Conservation (phyloP, 1,140 invertebrate species). For the Drosophila oshimai region DNA sequence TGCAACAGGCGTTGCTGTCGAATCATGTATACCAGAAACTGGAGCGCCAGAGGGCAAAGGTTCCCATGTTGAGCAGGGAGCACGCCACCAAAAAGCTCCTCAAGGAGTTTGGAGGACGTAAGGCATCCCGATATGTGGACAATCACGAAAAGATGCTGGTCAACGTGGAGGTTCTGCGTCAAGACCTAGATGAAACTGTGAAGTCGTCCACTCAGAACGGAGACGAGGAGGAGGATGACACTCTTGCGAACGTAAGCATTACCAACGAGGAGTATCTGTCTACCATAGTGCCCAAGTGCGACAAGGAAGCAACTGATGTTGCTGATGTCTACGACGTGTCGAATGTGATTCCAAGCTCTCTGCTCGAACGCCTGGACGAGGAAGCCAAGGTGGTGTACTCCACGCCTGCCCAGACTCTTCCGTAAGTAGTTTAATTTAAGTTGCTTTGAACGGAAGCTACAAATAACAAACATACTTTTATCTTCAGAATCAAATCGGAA, state of each 20-base stretch:
- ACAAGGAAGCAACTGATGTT: conserved; percentile 57
- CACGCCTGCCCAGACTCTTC: conserved; percentile 43
- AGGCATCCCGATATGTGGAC: conserved; percentile 58
- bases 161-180: conserved; percentile 65
- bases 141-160: conserved; percentile 70
- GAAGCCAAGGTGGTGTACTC: conserved; percentile 64
- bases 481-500: conserved; percentile 61
- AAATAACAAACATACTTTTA: background rate
- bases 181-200: conserved; percentile 70
- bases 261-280: conserved; percentile 58
- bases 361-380: conserved; percentile 70
- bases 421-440: conserved; percentile 51
- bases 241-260: conserved; percentile 36
- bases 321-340: conserved; percentile 54
- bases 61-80: conserved; percentile 49
- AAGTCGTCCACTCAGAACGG: conserved; percentile 22
- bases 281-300: conserved; percentile 62
- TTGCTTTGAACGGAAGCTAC: background rate
- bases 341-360: conserved; percentile 52
- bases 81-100: conserved; percentile 60
- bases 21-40: conserved; percentile 63
- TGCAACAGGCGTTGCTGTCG: conserved; percentile 56
- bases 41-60: conserved; percentile 13
- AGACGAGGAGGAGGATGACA: conserved; percentile 26
- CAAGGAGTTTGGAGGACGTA: conserved; percentile 74